Evolutionary conservation across 2,888 invertebrate genomes (phyloP).

Genomic region (Volucella zonaria): DNA sequence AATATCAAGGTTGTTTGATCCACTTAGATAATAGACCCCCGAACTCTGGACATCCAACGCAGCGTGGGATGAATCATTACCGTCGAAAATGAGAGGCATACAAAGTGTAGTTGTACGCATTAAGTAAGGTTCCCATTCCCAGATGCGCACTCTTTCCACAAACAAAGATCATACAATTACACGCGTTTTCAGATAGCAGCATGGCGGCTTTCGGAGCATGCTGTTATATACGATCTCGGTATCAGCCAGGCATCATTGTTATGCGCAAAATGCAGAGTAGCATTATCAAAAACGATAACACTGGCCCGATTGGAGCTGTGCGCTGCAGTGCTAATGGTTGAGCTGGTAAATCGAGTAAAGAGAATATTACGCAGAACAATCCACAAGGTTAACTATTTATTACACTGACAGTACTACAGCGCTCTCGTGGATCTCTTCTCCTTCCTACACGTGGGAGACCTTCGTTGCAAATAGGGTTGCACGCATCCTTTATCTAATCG

Average conservation of each 20-base stretch:
- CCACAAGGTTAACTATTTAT: no score
- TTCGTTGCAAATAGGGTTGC: no score
- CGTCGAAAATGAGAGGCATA: not conserved
- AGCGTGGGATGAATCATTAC: not conserved
- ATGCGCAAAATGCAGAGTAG: constrained; percentile 11
- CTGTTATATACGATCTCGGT: not conserved
- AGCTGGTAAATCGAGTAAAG: constrained; percentile 2
- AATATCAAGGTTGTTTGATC: constrained; percentile 12
- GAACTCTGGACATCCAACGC: not conserved
- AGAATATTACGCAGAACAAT: constrained; percentile 4
- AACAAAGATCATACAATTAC: not conserved
- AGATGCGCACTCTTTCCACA: no score
- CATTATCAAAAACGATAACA: not conserved
- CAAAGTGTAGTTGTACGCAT: not conserved
- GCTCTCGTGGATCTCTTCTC: no score
- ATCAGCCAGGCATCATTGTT: not conserved
- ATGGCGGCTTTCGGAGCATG: constrained; percentile 2
- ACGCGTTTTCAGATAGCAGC: not conserved
- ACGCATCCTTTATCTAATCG: not conserved
- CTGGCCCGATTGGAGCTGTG: not conserved
- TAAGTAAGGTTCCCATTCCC: no score
- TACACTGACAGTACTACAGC: no score
- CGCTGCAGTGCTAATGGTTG: constrained; percentile 12
- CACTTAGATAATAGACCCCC: not conserved
- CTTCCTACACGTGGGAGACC: no score